A percentile compares a stretch with the other conserved stretches of the same genome.
phyloP scores from a whole-genome alignment of 1,140 invertebrate genomes.

The Leptoteleia sp. region DNA sequence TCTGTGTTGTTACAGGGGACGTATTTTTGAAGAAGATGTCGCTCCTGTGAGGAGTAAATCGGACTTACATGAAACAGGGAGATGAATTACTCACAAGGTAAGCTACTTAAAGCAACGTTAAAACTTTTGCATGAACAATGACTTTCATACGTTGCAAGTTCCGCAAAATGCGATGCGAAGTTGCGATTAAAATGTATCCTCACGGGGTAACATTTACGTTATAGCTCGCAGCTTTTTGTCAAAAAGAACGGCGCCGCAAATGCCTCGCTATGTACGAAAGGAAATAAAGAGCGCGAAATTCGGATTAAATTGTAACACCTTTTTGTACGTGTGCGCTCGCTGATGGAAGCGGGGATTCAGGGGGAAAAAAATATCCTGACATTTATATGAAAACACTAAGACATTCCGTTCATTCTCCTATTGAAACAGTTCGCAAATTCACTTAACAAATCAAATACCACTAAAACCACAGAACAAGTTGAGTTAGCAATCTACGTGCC shows the following conservation, averaged over 20 bases:
- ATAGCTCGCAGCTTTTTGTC: conserved; percentile 21
- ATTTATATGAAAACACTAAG: conserved; percentile 48
- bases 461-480: conserved; percentile 81
- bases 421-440: conserved; percentile 79
- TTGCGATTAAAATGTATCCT: conserved; percentile 47
- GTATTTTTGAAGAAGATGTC: conserved; percentile 64
- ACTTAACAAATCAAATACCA: conserved; percentile 81
- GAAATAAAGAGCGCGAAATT: conserved; percentile 14
- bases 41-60: conserved; percentile 77
- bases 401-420: conserved; percentile 54
- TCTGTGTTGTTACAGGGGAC: conserved; percentile 69
- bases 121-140: conserved; percentile 53
- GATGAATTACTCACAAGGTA: conserved; percentile 81
- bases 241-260: conserved; percentile 16
- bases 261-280: not conserved
- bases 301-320: conserved; percentile 34
- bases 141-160: conserved; percentile 45
- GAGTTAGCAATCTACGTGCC: conserved; percentile 79
- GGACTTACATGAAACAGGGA: conserved; percentile 80
- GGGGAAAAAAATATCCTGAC: conserved; percentile 32
- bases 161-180: conserved; percentile 31
- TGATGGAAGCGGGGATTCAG: conserved; percentile 7
- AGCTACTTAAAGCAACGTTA: conserved; percentile 65
- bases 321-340: not conserved
- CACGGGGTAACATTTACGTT: conserved; percentile 29